Conservation (phyloP, 2,888 invertebrate genomes). For the Kuschelorhynchus macadamiae region DNA sequence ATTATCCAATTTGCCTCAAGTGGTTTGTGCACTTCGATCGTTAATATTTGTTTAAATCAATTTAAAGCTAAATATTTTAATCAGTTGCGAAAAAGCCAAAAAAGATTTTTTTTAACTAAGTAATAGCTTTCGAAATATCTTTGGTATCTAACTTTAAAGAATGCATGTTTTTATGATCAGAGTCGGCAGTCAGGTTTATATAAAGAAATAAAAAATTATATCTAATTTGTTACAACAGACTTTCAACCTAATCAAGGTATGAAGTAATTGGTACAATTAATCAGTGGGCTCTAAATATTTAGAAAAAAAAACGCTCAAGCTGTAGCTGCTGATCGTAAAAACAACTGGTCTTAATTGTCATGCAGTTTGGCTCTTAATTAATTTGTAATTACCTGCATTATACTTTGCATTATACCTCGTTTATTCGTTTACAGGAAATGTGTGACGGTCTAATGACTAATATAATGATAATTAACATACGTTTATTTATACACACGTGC, state of each 20-base stretch:
- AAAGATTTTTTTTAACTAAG: too few species aligned
- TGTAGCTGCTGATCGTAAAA: slow-evolving; percentile 16
- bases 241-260: not conserved
- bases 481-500: slow-evolving; percentile 42
- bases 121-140: too few species aligned
- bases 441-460: slow-evolving; percentile 47
- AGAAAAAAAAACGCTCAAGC: not conserved
- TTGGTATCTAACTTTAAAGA: too few species aligned
- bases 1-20: too few species aligned
- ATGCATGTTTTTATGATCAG: too few species aligned
- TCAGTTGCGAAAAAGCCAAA: too few species aligned
- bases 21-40: too few species aligned
- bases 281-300: not conserved
- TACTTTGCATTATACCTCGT: slow-evolving; percentile 47
- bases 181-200: too few species aligned
- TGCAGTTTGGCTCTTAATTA: slow-evolving; percentile 46
- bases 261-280: not conserved
- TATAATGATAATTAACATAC: slow-evolving; percentile 46
- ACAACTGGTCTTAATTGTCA: slow-evolving; percentile 35
- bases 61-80: too few species aligned
- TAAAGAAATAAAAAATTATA: too few species aligned
- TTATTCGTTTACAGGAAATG: slow-evolving; percentile 50
- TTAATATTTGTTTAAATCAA: too few species aligned
- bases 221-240: not conserved
- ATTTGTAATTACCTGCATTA: slow-evolving; percentile 50